A percentile compares a stretch with the other conserved stretches of the same genome.
Evolutionary conservation across 2,113 vertebrate species (phyloP).

Genomic region (Pomatorhinus ruficollis): DNA sequence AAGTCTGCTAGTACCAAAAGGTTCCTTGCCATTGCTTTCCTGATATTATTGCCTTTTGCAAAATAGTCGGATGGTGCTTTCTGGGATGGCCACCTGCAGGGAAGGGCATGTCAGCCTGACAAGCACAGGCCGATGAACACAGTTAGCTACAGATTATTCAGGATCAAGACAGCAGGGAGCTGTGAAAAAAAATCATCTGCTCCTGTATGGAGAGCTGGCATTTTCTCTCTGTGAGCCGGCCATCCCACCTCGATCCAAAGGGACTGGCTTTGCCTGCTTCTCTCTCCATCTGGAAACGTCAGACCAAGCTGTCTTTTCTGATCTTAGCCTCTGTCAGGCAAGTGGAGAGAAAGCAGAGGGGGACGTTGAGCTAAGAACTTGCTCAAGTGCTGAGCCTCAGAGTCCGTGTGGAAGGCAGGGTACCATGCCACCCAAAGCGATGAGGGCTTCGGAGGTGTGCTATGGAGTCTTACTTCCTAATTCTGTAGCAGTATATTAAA

Average conservation of each 20-base stretch:
- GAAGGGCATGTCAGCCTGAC: not conserved
- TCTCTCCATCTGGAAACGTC: not conserved
- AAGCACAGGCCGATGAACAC: not conserved
- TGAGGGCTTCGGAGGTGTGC: not conserved
- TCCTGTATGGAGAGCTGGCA: not conserved
- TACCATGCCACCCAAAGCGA: fast-evolving
- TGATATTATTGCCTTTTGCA: not conserved
- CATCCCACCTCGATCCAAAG: not conserved
- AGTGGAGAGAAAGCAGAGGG: not conserved
- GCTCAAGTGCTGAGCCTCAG: not conserved
- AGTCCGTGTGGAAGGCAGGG: fast-evolving
- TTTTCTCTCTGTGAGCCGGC: not conserved
- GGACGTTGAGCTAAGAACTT: not conserved
- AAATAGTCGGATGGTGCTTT: not conserved
- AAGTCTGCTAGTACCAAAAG: not conserved
- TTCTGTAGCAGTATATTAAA: not conserved
- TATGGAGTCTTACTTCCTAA: not conserved
- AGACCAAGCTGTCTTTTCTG: not conserved
- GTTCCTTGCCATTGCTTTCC: not conserved
- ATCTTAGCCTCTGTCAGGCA: not conserved
- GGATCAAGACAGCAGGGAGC: not conserved
- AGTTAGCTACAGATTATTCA: constrained; percentile 27
- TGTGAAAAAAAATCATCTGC: not conserved
- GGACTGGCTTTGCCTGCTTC: not conserved
- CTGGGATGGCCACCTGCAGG: not conserved